Evolutionary conservation across 2,888 invertebrate species (phyloP).

Genomic region (Stratiomys singularior): DNA sequence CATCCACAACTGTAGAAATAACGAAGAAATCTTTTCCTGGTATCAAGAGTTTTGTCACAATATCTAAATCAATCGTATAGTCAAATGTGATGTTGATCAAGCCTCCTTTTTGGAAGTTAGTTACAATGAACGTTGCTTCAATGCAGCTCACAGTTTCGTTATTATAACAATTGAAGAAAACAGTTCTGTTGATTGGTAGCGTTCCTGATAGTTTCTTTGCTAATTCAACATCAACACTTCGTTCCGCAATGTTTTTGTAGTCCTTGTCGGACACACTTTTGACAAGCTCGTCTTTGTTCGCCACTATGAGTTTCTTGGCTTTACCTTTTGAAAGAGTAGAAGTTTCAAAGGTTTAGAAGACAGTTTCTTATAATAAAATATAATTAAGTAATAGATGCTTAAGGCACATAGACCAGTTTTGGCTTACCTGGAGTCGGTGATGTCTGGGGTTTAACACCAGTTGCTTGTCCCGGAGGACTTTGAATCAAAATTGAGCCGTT

Average conservation of each 20-base stretch:
- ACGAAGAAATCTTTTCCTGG: constrained; percentile 65
- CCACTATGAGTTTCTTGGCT: not conserved
- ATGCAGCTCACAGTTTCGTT: constrained; percentile 60
- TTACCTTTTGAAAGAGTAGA: not conserved
- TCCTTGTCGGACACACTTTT: constrained; percentile 14
- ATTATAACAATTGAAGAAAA: constrained; percentile 64
- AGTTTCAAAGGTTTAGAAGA: too few relatives aligned
- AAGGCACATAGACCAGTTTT: too few relatives aligned
- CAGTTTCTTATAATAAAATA: too few relatives aligned
- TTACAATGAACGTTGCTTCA: constrained; percentile 60
- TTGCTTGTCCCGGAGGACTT: constrained; percentile 57
- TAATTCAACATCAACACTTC: constrained; percentile 58
- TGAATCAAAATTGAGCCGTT: constrained; percentile 60
- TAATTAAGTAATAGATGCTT: too few relatives aligned
- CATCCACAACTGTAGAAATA: constrained; percentile 58
- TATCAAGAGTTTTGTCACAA: constrained; percentile 62
- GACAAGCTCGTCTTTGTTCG: not conserved
- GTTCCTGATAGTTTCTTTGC: constrained; percentile 61
- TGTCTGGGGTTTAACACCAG: not conserved
- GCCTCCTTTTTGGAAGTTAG: constrained; percentile 59
- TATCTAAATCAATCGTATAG: constrained; percentile 61
- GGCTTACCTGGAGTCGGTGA: not conserved
- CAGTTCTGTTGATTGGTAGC: constrained; percentile 64
- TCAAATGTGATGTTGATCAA: constrained; percentile 60
- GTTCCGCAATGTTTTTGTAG: constrained; percentile 59